A percentile compares a stretch with the other conserved stretches of the same genome.
These are phyloP conservation scores for Eupithecia centaureata DNA, from an alignment of 2,888 invertebrate genomes.

Conservation along the genomic window DNA sequence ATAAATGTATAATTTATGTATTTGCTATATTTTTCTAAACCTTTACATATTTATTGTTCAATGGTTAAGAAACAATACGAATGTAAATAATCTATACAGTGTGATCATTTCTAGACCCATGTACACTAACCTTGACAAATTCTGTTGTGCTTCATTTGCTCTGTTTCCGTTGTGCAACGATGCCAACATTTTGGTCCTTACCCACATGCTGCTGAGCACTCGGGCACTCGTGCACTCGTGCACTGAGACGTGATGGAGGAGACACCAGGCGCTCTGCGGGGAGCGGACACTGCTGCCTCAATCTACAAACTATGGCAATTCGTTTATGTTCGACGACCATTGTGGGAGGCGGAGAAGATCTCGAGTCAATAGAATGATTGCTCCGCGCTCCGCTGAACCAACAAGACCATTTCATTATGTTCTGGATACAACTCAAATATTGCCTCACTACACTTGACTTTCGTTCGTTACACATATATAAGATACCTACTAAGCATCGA, in stretches of 20 bases:
- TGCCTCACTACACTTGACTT: neutral
- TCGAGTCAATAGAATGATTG: neutral
- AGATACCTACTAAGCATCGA: neutral
- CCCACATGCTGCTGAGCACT: too few species aligned
- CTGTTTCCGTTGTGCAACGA: too few species aligned
- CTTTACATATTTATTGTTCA: too few species aligned
- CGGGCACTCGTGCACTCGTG: too few species aligned
- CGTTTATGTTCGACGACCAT: neutral
- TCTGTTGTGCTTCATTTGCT: too few species aligned
- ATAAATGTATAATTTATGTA: too few species aligned
- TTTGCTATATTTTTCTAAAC: too few species aligned
- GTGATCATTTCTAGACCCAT: too few species aligned
- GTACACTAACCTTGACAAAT: too few species aligned
- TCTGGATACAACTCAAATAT: neutral
- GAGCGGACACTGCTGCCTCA: neutral
- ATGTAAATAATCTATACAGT: too few species aligned
- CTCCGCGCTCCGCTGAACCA: conserved; percentile 3
- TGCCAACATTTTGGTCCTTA: too few species aligned
- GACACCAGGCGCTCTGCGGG: neutral
- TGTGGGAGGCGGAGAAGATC: neutral
- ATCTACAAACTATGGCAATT: neutral
- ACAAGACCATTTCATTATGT: conserved; percentile 10
- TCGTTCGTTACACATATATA: neutral
- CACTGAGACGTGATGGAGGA: neutral
- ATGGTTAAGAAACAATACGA: too few species aligned